Conservation (phyloP, 2,888 invertebrate species). For the Strigamia transsilvanica region DNA sequence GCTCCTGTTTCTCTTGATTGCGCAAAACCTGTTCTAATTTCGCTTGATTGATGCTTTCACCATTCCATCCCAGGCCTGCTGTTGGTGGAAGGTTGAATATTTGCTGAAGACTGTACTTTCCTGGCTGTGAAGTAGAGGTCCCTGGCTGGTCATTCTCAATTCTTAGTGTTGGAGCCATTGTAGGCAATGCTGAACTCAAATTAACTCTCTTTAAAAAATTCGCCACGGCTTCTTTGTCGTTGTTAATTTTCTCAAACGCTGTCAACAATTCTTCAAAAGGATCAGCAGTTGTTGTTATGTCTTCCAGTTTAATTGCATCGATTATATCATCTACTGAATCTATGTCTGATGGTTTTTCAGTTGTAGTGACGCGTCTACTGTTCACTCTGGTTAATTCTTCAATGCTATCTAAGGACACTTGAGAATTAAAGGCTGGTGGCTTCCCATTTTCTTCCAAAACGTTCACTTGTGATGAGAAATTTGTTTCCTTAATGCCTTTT, state of each 20-base stretch:
- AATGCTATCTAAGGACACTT: background rate
- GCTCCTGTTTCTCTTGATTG: background rate
- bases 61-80: conserved; percentile 29
- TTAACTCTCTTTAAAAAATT: background rate
- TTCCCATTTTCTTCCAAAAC: background rate
- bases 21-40: conserved; percentile 23
- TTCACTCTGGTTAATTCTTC: background rate
- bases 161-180: background rate
- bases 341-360: background rate
- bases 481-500: background rate
- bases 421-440: background rate
- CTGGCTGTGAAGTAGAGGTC: background rate
- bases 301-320: background rate
- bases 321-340: background rate
- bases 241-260: background rate
- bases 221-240: background rate
- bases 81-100: conserved; percentile 1
- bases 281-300: background rate
- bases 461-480: background rate
- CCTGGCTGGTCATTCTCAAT: background rate
- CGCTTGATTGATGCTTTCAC: background rate
- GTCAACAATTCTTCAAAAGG: background rate
- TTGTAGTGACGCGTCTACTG: background rate
- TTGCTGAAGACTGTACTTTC: background rate
- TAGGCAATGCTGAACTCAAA: background rate